A percentile compares a stretch with the other conserved stretches of the same genome.
Conservation (phyloP, 2,888 invertebrate species). For the Kryphioiulus occultus region DNA sequence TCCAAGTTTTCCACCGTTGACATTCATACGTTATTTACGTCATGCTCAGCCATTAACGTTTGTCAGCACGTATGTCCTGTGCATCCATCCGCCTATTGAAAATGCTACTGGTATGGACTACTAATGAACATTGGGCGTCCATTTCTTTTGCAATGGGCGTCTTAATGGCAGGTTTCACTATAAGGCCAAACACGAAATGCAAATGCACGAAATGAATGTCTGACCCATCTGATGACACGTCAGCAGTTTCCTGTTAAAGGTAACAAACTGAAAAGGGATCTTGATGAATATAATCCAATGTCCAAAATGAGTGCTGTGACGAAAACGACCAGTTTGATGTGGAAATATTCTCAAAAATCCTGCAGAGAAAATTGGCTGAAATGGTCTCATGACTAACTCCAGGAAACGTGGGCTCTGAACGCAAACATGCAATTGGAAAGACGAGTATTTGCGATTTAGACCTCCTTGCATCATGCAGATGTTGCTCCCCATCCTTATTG, state of each 20-base stretch:
- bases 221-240: background rate
- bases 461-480: background rate
- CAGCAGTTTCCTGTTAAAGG: background rate
- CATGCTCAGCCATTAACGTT: background rate
- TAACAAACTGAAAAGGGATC: constrained; percentile 8
- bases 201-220: background rate
- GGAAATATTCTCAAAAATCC: background rate
- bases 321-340: background rate
- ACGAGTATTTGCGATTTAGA: background rate
- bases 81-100: background rate
- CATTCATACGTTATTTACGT: background rate
- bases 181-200: constrained; percentile 6
- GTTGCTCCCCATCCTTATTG: background rate
- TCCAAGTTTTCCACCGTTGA: background rate
- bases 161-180: constrained; percentile 4
- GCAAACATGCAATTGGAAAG: constrained; percentile 6
- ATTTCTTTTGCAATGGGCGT: background rate
- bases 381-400: background rate
- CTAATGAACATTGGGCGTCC: background rate
- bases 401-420: background rate
- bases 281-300: too few species aligned
- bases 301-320: too few species aligned
- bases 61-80: background rate
- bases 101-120: background rate
- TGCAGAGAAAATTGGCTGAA: background rate